These are phyloP conservation scores for Argynnis bischoffii DNA, from an alignment of 2,888 invertebrate genomes.

Conservation along the genomic window DNA sequence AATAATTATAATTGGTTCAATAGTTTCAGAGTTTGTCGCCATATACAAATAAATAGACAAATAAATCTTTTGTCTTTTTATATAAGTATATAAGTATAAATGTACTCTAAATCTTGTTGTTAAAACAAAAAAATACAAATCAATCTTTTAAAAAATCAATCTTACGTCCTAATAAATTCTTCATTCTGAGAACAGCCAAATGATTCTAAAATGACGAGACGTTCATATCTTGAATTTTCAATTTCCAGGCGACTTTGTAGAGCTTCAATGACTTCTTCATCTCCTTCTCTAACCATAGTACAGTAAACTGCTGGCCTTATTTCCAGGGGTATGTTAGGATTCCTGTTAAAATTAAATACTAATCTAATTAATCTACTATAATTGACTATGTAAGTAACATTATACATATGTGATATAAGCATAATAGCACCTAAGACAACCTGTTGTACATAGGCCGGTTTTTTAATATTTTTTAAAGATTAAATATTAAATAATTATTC, in stretches of 20 bases:
- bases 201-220: conserved; percentile 86
- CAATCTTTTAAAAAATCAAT: conserved; percentile 24
- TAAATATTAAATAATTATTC: no score
- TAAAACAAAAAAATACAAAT: conserved; percentile 6
- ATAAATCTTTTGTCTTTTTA: no score
- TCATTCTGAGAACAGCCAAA: conserved; percentile 87
- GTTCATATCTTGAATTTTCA: conserved; percentile 88
- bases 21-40: no score
- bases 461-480: no score
- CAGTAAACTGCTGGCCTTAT: conserved; percentile 88
- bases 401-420: no score
- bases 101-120: not conserved
- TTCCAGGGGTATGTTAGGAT: conserved; percentile 71
- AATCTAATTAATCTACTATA: no score
- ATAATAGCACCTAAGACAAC: no score
- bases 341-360: conserved; percentile 47
- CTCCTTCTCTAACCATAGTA: conserved; percentile 87
- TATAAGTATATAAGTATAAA: no score
- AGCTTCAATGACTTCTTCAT: conserved; percentile 86
- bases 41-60: no score
- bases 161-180: conserved; percentile 78
- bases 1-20: no score
- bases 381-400: no score
- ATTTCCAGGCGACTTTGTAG: conserved; percentile 84
- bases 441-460: no score